Conservation (phyloP, 2,113 vertebrate species). For the Sebastes schlegelii region DNA sequence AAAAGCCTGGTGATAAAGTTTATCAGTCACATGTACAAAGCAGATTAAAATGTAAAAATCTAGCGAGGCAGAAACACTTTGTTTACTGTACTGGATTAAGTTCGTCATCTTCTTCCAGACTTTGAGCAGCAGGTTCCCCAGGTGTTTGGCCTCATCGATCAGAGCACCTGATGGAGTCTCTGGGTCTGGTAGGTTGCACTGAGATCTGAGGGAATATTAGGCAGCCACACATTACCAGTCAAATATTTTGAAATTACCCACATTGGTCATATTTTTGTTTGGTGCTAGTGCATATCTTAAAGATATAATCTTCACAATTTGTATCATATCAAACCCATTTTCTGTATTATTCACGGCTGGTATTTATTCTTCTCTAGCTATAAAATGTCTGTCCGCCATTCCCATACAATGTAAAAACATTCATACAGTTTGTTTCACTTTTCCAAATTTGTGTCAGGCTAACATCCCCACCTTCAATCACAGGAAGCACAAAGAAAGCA, state of each 20-base stretch:
- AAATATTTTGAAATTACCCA: background rate
- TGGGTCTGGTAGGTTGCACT: slow-evolving; percentile 15
- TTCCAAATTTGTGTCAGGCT: background rate
- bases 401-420: no score
- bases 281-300: background rate
- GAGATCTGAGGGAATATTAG: slow-evolving; percentile 26
- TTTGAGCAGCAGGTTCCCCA: slow-evolving; percentile 43
- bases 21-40: no score
- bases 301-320: background rate
- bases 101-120: slow-evolving; percentile 53
- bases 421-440: background rate
- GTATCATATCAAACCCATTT: background rate
- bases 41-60: rapidly evolving
- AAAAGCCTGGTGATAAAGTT: background rate
- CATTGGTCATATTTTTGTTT: background rate
- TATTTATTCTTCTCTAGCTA: background rate
- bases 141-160: slow-evolving; percentile 47
- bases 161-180: slow-evolving; percentile 35
- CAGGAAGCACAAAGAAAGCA: no score
- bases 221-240: background rate
- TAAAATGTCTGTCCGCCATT: background rate
- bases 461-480: background rate
- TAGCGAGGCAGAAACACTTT: rapidly evolving
- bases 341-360: background rate
- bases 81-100: slow-evolving; percentile 51